Conservation (phyloP, 2,797 vertebrate genomes). For the Gymnothorax javanicus region DNA sequence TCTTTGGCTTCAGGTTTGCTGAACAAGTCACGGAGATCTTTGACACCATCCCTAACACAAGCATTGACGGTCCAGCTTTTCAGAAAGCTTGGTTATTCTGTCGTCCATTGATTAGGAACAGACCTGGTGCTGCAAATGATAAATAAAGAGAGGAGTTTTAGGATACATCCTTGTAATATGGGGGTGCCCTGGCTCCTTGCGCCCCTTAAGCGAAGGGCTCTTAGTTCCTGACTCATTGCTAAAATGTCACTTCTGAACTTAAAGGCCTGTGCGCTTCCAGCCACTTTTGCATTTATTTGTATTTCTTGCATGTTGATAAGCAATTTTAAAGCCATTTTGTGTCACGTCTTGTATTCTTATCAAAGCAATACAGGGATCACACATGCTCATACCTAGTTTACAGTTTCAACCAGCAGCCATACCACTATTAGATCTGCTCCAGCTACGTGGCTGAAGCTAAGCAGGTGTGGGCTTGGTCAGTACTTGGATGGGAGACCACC, state of each 20-base stretch:
- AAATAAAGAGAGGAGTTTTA: constrained; percentile 42
- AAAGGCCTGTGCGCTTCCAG: background rate
- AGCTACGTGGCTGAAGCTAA: too few species aligned
- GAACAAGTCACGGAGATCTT: constrained; percentile 33
- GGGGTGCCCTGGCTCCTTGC: constrained; percentile 6
- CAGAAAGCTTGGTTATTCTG: constrained; percentile 42
- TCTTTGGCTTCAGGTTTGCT: constrained; percentile 21
- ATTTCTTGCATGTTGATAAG: too few species aligned
- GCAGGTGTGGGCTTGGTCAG: too few species aligned
- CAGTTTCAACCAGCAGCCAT: too few species aligned
- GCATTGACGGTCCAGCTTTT: constrained; percentile 38
- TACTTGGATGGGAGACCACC: too few species aligned
- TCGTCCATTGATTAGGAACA: constrained; percentile 47
- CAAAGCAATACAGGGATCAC: too few species aligned
- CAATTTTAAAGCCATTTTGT: too few species aligned
- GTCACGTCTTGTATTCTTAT: too few species aligned
- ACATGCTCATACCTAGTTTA: too few species aligned
- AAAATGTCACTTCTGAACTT: background rate
- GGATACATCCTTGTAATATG: constrained; percentile 32
- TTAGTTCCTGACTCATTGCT: background rate
- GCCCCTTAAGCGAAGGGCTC: background rate
- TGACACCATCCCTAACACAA: constrained; percentile 28
- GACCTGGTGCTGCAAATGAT: background rate
- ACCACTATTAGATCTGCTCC: too few species aligned
- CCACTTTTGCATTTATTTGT: background rate